These are phyloP conservation scores for Plutomurus gul DNA, from an alignment of 1,140 invertebrate genomes.

Conservation along the genomic window DNA sequence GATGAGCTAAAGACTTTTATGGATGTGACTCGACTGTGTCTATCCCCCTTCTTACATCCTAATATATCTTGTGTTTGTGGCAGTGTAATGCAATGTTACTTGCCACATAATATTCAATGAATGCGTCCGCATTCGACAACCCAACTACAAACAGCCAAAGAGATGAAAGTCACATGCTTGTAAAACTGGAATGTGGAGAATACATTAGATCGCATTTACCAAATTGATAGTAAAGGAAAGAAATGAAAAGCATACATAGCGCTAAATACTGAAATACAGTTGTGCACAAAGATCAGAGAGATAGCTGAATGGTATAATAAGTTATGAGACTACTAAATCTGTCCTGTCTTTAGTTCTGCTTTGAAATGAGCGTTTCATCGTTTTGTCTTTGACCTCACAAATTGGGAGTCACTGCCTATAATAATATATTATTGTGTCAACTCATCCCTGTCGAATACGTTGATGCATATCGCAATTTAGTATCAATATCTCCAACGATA, in stretches of 20 bases:
- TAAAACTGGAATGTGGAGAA: neutral
- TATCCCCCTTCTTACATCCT: neutral
- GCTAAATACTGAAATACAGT: neutral
- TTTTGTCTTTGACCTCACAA: constrained; percentile 23
- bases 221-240: neutral
- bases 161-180: neutral
- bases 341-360: neutral
- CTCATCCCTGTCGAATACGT: neutral
- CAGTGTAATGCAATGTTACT: constrained; percentile 20
- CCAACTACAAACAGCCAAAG: neutral
- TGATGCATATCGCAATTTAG: neutral
- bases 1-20: too few species aligned
- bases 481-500: neutral
- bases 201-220: neutral
- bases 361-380: constrained; percentile 24
- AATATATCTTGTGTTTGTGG: constrained; percentile 24
- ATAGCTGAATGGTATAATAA: neutral
- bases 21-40: neutral
- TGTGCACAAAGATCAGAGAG: neutral
- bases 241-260: too few species aligned
- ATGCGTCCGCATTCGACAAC: neutral
- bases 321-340: constrained; percentile 27
- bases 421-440: constrained; percentile 20
- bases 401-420: constrained; percentile 19
- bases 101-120: constrained; percentile 29